Base-by-base conservation (phyloP, 37 sponge, comb jelly and placozoan genomes). In the Ephydatia muelleri region DNA sequence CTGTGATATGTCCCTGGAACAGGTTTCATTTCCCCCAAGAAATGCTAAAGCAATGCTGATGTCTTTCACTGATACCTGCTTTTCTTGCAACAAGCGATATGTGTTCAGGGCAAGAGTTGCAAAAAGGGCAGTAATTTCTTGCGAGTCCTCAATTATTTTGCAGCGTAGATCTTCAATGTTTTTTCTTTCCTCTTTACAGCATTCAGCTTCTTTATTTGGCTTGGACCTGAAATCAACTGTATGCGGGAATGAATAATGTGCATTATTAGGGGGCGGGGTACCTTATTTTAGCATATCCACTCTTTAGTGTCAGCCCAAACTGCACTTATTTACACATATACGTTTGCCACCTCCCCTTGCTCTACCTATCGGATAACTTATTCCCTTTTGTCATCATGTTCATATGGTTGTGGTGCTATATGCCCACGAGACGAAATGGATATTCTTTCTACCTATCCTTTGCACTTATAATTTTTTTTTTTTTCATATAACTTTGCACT, bases 41-140 rank as follows among this genome's bases (percentile, higher is more conserved):
- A 70, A 78, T 1, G 67, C 80, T 9, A 85, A 72, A 6, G 38
- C 38, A 32, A 85, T 71, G 6, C 70, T 49, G 30, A 85, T 35
- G 11, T 85, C 79, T 65, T 85, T 73, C 2, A 79, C 43, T 0
- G 80, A 65, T 19, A 68, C 72, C 32, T 85, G 26, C 33, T 47
- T 69, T 34, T 79, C 29, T 29, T 68, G 30, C 57, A 85, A 38
- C 31, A 85, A 65, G 32, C 80, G 72, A 37, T 71, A 85, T 3
- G 79, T 57, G 19, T 33, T 72, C 26, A 85, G 47, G 8, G 72
- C 86, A 12, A 85, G 35, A 0, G 35, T 25, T 22, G 79, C 80
- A 85, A 77, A 85, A 19, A 43, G 67, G 35, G 39, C 67, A 29
- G 43, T 85, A 35, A 85, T 85, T 47, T 70, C 49, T 31, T 40